Conservation (phyloP, 2,888 invertebrate genomes). For the Galeopsomyia nigrocyanea region DNA sequence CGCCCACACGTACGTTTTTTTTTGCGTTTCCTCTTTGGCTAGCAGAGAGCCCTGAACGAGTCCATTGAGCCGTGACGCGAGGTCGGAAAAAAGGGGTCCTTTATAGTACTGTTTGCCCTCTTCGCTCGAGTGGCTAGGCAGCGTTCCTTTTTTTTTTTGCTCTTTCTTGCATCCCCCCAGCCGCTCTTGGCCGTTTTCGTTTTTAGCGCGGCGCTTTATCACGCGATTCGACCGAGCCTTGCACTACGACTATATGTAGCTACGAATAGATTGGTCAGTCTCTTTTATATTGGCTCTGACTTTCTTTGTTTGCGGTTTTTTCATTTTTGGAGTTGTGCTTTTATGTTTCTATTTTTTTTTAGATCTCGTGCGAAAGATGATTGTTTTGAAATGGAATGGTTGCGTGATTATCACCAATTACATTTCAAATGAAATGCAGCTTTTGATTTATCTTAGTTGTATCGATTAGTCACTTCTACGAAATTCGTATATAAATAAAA, state of each 20-base stretch:
- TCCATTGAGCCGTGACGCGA: conserved; percentile 54
- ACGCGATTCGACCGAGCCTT: background rate
- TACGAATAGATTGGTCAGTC: too few relatives aligned
- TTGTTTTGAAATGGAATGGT: too few relatives aligned
- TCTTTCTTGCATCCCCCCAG: conserved; percentile 7
- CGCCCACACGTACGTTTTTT: conserved; percentile 28
- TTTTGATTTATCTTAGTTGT: too few relatives aligned
- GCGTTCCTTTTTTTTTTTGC: conserved; percentile 51
- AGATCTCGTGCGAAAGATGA: too few relatives aligned
- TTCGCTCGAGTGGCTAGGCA: conserved; percentile 56
- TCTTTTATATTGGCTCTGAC: too few relatives aligned
- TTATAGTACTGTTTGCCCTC: conserved; percentile 63
- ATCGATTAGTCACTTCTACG: too few relatives aligned
- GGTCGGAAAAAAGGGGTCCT: conserved; percentile 54
- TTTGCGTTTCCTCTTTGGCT: conserved; percentile 52
- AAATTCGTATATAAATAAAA: too few relatives aligned
- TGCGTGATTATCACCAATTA: too few relatives aligned
- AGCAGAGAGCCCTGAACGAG: conserved; percentile 48
- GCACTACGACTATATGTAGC: background rate
- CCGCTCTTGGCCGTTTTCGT: conserved; percentile 4
- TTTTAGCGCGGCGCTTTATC: conserved; percentile 11
- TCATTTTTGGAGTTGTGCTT: too few relatives aligned
- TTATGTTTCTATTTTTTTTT: too few relatives aligned
- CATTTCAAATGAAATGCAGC: too few relatives aligned
- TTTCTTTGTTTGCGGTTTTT: too few relatives aligned